Conservation (phyloP, 2,888 invertebrate species). For the Ceriagrion tenellum region DNA sequence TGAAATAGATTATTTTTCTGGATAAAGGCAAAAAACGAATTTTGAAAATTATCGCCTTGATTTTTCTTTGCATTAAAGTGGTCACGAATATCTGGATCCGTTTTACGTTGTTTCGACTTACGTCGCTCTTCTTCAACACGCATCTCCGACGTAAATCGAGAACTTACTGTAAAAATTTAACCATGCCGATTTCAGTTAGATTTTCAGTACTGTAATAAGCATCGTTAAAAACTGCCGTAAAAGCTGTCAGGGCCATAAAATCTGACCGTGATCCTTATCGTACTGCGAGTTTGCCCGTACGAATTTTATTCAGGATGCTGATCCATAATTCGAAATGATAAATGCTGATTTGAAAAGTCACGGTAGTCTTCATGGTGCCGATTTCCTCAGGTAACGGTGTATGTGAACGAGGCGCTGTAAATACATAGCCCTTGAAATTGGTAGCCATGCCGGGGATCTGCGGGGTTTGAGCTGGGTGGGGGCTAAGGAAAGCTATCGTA, state of each 20-base stretch:
- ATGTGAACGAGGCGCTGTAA: not conserved
- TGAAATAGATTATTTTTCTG: no score
- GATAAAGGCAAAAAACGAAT: no score
- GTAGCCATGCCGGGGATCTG: not conserved
- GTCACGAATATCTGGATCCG: no score
- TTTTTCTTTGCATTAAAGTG: no score
- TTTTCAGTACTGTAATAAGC: no score
- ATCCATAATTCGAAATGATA: not conserved
- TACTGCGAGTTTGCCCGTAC: not conserved
- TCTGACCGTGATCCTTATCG: not conserved
- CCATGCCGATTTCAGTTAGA: no score
- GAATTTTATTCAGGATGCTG: not conserved
- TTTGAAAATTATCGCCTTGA: no score
- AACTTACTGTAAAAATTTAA: no score
- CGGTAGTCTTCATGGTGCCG: not conserved
- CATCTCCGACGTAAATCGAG: no score
- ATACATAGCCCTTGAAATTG: not conserved
- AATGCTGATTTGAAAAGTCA: not conserved
- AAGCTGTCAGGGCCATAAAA: not conserved
- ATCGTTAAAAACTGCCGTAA: no score
- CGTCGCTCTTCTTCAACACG: no score
- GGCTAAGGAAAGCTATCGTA: not conserved
- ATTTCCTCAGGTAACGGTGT: not conserved
- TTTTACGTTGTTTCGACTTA: no score
- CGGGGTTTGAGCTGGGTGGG: not conserved